Conservation (phyloP, 2,797 vertebrate species). For the Leucoraja ocellata region DNA sequence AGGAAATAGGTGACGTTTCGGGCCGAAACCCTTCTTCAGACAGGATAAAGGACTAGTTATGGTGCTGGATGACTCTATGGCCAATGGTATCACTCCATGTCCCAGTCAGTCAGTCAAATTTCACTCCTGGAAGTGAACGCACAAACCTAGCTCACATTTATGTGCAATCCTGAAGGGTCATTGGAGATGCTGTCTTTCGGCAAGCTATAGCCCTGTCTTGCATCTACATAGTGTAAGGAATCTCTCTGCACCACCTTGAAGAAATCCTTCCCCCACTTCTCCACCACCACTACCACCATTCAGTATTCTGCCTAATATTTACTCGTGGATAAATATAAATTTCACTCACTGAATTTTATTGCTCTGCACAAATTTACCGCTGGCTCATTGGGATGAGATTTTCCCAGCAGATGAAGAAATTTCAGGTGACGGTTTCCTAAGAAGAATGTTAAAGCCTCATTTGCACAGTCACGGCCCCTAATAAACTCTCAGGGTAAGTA, state of each 20-base stretch:
- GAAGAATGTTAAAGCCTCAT: background rate
- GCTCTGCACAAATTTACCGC: background rate
- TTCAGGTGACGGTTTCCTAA: background rate
- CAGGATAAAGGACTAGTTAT: too few species aligned
- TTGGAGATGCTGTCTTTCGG: background rate
- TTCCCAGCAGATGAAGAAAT: background rate
- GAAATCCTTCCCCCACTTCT: background rate
- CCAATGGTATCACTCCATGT: background rate
- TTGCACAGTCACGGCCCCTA: background rate
- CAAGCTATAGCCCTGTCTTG: background rate
- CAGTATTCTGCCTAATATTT: background rate
- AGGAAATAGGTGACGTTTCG: too few species aligned
- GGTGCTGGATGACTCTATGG: too few species aligned
- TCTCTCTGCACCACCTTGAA: background rate
- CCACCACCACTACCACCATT: too few species aligned
- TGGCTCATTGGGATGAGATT: background rate
- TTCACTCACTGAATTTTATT: background rate
- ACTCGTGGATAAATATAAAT: background rate
- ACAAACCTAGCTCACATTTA: background rate
- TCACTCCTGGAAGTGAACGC: background rate
- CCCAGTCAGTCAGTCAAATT: background rate
- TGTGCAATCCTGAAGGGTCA: background rate
- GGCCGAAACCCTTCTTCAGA: too few species aligned
- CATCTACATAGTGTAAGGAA: background rate
- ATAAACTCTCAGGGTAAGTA: background rate